A percentile compares a stretch with the other conserved stretches of the same genome.
Conservation (phyloP, 53 echinoderm and acorn worm genomes). For the Apostichopus leukothele region DNA sequence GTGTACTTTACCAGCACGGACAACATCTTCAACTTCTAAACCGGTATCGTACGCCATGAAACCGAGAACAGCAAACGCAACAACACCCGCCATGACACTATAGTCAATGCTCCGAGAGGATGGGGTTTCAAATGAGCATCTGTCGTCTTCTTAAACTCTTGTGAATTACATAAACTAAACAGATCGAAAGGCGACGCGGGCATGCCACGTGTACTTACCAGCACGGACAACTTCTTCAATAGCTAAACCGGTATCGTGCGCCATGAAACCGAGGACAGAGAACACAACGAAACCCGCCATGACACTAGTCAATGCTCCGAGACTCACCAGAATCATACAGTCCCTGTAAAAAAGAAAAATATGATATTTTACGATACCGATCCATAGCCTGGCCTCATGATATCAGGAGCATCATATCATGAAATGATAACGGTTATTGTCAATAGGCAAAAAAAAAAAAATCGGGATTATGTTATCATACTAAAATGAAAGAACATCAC, state of each 20-base stretch:
- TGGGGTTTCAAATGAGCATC: no score
- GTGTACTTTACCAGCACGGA: slow-evolving; percentile 60
- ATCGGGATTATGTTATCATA: no score
- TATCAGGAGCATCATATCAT: no score
- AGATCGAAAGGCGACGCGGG: not conserved
- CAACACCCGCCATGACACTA: slow-evolving; percentile 88
- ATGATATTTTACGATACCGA: no score
- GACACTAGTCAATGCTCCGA: slow-evolving; percentile 75
- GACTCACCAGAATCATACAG: slow-evolving; percentile 55
- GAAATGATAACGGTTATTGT: no score
- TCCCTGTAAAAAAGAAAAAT: slow-evolving; percentile 51
- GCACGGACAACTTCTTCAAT: slow-evolving; percentile 75
- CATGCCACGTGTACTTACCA: slow-evolving; percentile 46
- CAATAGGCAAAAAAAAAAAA: no score
- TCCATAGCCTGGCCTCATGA: no score
- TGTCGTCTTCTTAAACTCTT: no score
- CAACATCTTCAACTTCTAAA: slow-evolving; percentile 65
- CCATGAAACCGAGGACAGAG: slow-evolving; percentile 90
- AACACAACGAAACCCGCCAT: slow-evolving; percentile 92
- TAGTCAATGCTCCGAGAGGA: slow-evolving; percentile 64
- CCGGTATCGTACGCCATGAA: slow-evolving; percentile 84
- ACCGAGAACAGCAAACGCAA: slow-evolving; percentile 83
- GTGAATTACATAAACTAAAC: not conserved
- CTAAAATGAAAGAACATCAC: no score
- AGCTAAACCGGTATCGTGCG: slow-evolving; percentile 58